phyloP scores from a whole-genome alignment of 2,888 invertebrate species.

The Cantharis flavilabris region DNA sequence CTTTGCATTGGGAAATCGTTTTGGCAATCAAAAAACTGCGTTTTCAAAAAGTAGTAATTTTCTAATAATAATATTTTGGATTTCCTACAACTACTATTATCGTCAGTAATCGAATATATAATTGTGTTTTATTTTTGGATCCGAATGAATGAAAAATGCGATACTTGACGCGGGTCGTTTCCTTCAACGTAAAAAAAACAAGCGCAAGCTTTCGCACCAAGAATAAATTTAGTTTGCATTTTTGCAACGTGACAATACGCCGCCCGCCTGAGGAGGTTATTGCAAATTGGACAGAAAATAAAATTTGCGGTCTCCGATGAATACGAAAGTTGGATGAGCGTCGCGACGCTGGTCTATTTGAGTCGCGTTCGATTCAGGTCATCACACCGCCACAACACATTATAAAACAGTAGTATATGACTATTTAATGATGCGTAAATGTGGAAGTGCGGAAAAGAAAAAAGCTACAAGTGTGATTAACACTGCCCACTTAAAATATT shows the following conservation, averaged over 20 bases:
- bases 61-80: background rate
- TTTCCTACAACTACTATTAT: background rate
- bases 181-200: background rate
- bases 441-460: constrained; percentile 11
- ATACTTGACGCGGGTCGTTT: background rate
- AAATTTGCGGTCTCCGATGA: background rate
- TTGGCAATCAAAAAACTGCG: background rate
- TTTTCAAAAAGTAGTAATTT: background rate
- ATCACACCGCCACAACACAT: constrained; percentile 34
- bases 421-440: constrained; percentile 12
- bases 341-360: constrained; percentile 36
- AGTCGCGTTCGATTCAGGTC: constrained; percentile 37
- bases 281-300: background rate
- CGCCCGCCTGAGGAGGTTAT: background rate
- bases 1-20: background rate
- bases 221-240: background rate
- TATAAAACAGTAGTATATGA: constrained; percentile 26
- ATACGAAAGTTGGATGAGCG: constrained; percentile 8
- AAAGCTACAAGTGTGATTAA: constrained; percentile 6
- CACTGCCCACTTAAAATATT: background rate
- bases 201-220: background rate
- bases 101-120: background rate
- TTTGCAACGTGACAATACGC: background rate
- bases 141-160: background rate
- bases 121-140: background rate